Percentiles rank a stretch among this genome's conserved stretches.
These are phyloP conservation scores for Cydia pomonella DNA, from an alignment of 1,140 invertebrate genomes.

Conservation along the genomic window DNA sequence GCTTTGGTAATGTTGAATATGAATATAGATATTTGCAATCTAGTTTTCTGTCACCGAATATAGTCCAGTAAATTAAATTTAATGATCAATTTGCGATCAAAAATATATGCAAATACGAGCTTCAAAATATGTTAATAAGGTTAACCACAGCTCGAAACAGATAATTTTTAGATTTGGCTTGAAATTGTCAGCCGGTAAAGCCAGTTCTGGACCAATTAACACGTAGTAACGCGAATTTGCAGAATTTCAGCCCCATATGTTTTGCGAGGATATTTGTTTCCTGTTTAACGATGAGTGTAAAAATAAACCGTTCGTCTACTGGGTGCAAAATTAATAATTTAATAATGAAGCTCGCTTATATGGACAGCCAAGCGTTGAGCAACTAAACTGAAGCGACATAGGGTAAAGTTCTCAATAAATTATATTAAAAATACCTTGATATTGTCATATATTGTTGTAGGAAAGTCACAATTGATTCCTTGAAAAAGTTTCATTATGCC, in stretches of 20 bases:
- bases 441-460: too few relatives aligned
- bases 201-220: neutral
- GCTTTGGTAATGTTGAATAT: too few relatives aligned
- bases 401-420: too few relatives aligned
- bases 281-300: neutral
- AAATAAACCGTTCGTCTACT: neutral
- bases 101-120: neutral
- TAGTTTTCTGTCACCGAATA: too few relatives aligned
- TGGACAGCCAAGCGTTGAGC: neutral
- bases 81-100: neutral
- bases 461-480: too few relatives aligned
- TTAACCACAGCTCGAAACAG: neutral
- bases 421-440: too few relatives aligned
- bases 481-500: too few relatives aligned
- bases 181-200: neutral
- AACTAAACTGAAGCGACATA: too few relatives aligned
- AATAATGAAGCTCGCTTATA: neutral
- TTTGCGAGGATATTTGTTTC: neutral
- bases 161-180: constrained; percentile 6
- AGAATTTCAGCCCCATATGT: constrained; percentile 1
- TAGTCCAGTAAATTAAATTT: neutral
- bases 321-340: neutral
- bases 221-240: neutral
- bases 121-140: neutral
- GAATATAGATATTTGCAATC: too few relatives aligned